Conservation (phyloP, 2,888 invertebrate genomes). For the Bombyx huttoni region DNA sequence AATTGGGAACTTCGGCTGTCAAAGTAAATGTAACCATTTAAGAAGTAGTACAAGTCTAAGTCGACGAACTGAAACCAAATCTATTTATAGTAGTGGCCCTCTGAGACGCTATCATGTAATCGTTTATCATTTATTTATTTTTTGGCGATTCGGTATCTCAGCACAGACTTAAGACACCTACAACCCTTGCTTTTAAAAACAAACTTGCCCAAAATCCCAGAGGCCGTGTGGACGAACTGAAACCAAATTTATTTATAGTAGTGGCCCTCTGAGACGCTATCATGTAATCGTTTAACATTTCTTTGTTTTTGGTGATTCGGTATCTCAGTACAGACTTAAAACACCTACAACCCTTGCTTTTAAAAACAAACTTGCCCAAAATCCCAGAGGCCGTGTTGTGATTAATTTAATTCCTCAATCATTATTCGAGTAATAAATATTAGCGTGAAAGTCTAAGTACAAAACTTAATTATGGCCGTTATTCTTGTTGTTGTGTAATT, state of each 20-base stretch:
- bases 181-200: neutral
- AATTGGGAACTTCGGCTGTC: slow-evolving; percentile 14
- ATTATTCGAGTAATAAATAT: slow-evolving; percentile 3
- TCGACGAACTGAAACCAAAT: slow-evolving; percentile 5
- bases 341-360: neutral
- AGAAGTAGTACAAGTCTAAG: neutral
- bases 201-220: neutral
- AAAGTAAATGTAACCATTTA: slow-evolving; percentile 7
- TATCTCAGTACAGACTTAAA: neutral
- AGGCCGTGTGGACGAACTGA: neutral
- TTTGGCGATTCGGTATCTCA: too few relatives aligned
- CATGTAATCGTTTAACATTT: neutral
- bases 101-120: slow-evolving; percentile 1
- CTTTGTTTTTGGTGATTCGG: too few relatives aligned
- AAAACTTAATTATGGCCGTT: slow-evolving; percentile 17
- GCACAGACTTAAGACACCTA: neutral
- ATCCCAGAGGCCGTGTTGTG: neutral
- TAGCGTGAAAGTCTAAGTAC: slow-evolving; percentile 6
- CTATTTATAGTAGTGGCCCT: slow-evolving; percentile 2
- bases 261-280: slow-evolving; percentile 1
- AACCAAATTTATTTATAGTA: slow-evolving; percentile 5
- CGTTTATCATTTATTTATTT: neutral
- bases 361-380: neutral
- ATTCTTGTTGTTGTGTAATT: slow-evolving; percentile 21
- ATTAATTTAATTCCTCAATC: slow-evolving; percentile 1